Evolutionary conservation across 2,113 vertebrate genomes (phyloP).

Genomic region (Urocitellus parryii): DNA sequence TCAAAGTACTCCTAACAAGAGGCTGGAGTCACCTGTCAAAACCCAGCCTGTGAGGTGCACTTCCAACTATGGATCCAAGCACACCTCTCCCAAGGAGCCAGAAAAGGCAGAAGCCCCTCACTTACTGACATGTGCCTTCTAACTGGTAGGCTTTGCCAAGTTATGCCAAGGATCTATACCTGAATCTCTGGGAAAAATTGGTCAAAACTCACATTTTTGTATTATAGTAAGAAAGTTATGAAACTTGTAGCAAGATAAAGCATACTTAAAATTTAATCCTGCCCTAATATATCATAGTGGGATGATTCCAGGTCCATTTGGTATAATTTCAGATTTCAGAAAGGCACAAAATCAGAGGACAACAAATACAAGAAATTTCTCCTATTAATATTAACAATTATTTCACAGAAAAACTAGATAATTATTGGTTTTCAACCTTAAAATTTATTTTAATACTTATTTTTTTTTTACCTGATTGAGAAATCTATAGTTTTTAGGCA

Average conservation of each 20-base stretch:
- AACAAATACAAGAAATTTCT: not conserved
- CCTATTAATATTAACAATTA: not conserved
- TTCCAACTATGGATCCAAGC: not conserved
- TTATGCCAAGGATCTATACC: not conserved
- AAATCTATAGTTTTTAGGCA: not conserved
- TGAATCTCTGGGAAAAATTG: not conserved
- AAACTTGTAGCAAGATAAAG: not conserved
- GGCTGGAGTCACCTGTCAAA: not conserved
- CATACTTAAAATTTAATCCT: not conserved
- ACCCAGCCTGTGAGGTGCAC: not conserved
- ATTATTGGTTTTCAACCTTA: not conserved
- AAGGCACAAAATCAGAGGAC: not conserved
- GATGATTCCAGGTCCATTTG: slow-evolving; percentile 26
- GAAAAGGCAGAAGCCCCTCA: not conserved
- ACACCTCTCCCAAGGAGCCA: not conserved
- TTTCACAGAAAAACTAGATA: not conserved
- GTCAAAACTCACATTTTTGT: not conserved
- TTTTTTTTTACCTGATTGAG: not conserved
- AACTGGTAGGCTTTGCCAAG: not conserved
- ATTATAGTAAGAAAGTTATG: not conserved
- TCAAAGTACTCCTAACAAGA: not conserved
- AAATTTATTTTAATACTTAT: not conserved
- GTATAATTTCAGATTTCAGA: not conserved
- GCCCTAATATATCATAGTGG: slow-evolving; percentile 32
- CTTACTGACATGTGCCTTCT: not conserved